Percentiles rank a stretch among this genome's conserved stretches.
These are phyloP conservation scores for Glaucopsyche alexis DNA, from an alignment of 2,888 invertebrate species.

Conservation along the genomic window DNA sequence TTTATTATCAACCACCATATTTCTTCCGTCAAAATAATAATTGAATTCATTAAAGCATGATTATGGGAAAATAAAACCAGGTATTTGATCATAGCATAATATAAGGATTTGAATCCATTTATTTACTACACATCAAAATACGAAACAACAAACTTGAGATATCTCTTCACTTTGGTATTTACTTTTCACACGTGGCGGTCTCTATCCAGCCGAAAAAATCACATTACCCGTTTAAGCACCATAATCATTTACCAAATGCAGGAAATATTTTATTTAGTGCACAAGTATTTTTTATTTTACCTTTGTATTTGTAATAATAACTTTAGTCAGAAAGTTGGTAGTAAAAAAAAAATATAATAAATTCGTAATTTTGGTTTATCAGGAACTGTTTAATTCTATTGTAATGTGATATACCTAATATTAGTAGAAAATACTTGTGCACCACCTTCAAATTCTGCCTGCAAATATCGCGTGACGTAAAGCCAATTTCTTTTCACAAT, in stretches of 20 bases:
- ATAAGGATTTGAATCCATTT: constrained; percentile 23
- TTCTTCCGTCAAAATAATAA: background rate
- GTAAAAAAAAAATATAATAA: too few species aligned
- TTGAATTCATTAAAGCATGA: background rate
- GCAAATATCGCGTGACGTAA: background rate
- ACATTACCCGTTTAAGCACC: constrained; percentile 60
- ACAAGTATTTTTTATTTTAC: background rate
- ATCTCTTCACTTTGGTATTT: constrained; percentile 52
- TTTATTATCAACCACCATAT: background rate
- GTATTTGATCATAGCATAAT: constrained; percentile 16
- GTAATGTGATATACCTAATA: too few species aligned
- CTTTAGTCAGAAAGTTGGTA: too few species aligned
- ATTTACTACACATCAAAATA: constrained; percentile 28
- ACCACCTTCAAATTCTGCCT: background rate
- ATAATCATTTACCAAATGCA: constrained; percentile 38
- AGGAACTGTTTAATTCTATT: too few species aligned
- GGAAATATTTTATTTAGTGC: background rate
- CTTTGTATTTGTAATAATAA: background rate
- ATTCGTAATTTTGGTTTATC: too few species aligned
- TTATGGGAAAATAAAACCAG: constrained; percentile 12
- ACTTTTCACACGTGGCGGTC: constrained; percentile 42
- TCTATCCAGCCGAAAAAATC: constrained; percentile 47
- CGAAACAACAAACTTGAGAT: constrained; percentile 34
- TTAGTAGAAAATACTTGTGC: background rate
- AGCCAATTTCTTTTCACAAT: constrained; percentile 26